These are phyloP conservation scores for Meloidogyne hapla DNA, from an alignment of 1,140 invertebrate species.

Conservation along the genomic window DNA sequence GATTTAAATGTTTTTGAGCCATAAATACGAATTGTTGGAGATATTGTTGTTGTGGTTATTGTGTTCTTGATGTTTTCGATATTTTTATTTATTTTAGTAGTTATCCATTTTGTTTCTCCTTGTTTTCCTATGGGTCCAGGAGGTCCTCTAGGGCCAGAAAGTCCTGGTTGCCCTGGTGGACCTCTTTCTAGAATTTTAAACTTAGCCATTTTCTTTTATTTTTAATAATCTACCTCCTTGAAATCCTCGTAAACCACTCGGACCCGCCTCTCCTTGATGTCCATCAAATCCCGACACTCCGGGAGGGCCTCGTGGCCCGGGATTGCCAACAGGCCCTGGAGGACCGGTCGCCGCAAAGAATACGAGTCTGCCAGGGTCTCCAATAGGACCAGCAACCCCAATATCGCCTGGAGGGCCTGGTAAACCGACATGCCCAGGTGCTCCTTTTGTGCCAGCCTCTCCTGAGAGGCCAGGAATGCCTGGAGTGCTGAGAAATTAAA, in stretches of 20 bases:
- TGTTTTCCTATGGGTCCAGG: not conserved
- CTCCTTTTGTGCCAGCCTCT: not conserved
- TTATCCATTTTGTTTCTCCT: conserved; percentile 6
- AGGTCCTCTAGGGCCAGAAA: conserved; percentile 15
- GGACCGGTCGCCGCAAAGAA: not conserved
- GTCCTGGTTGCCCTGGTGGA: conserved; percentile 20
- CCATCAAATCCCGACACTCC: conserved; percentile 28
- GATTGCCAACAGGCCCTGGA: not conserved
- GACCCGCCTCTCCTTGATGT: conserved; percentile 21
- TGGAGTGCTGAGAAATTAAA: not conserved
- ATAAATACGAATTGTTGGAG: conserved; percentile 15
- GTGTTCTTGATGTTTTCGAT: not conserved
- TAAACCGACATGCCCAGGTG: not conserved
- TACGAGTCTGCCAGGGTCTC: conserved; percentile 12
- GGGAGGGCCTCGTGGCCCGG: conserved; percentile 13
- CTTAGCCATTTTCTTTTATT: not conserved
- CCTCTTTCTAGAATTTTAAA: conserved; percentile 3
- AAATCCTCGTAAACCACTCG: conserved; percentile 8
- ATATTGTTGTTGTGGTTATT: not conserved
- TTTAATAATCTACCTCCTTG: conserved; percentile 9
- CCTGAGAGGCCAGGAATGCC: conserved; percentile 1
- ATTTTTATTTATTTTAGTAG: conserved; percentile 3
- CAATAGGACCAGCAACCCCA: not conserved
- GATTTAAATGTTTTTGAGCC: conserved; percentile 30
- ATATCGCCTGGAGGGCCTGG: not conserved